A percentile compares a stretch with the other conserved stretches of the same genome.
These are phyloP conservation scores for Dryocosmus kuriphilus DNA, from an alignment of 2,888 invertebrate species.

Conservation along the genomic window DNA sequence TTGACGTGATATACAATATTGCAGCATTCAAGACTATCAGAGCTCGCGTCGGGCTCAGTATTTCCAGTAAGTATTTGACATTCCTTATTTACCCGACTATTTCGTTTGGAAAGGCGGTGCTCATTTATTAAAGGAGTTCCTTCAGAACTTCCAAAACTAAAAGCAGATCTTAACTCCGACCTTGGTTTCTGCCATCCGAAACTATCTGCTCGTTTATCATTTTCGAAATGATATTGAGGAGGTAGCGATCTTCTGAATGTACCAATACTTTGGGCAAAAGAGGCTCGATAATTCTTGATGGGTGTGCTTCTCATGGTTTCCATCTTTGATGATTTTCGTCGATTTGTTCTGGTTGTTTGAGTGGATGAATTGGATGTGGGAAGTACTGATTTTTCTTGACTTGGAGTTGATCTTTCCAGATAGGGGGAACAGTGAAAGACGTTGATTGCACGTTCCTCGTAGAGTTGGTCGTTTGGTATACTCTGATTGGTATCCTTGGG, in stretches of 20 bases:
- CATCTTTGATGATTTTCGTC: conserved; percentile 40
- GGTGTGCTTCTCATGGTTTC: conserved; percentile 67
- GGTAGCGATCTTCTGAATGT: conserved; percentile 62
- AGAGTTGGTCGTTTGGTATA: conserved; percentile 62
- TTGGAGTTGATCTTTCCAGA: background rate
- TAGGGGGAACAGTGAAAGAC: conserved; percentile 57
- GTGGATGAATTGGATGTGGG: conserved; percentile 37
- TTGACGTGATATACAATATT: background rate
- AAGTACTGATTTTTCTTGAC: background rate
- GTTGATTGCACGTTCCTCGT: conserved; percentile 70
- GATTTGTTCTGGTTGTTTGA: conserved; percentile 19
- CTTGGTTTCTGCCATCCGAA: conserved; percentile 7
- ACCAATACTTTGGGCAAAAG: conserved; percentile 66
- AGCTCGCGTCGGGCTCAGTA: conserved; percentile 5
- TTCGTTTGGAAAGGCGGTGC: background rate
- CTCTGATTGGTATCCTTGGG: conserved; percentile 51
- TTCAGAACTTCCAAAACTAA: conserved; percentile 15
- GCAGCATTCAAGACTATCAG: conserved; percentile 40
- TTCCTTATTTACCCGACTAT: conserved; percentile 31
- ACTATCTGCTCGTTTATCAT: conserved; percentile 54
- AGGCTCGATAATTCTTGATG: conserved; percentile 68
- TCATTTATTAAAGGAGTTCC: conserved; percentile 39
- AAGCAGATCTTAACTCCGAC: background rate
- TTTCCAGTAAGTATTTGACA: conserved; percentile 8
- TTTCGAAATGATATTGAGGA: conserved; percentile 63